A percentile compares a stretch with the other conserved stretches of the same genome.
phyloP scores from a whole-genome alignment of 2,113 vertebrate genomes.

The Crotophaga sulcirostris region DNA sequence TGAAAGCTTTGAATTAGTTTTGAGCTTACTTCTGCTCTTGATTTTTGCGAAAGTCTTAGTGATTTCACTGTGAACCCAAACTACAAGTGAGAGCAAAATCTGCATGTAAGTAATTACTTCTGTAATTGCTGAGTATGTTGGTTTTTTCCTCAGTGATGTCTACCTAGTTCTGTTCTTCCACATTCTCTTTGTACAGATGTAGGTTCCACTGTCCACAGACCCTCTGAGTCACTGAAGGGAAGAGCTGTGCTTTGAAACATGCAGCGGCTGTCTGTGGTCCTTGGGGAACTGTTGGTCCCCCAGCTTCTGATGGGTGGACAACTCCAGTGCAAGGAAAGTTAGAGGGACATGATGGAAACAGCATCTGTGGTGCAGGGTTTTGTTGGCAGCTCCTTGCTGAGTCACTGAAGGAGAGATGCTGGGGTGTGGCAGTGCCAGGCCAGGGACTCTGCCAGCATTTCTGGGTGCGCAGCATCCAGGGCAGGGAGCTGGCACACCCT shows the following conservation, averaged over 20 bases:
- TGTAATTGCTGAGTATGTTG: neutral
- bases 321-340: neutral
- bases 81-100: neutral
- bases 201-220: neutral
- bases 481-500: neutral
- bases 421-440: neutral
- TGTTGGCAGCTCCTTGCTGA: neutral
- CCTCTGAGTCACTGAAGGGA: neutral
- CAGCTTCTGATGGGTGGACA: neutral
- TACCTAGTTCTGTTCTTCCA: neutral
- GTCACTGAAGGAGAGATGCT: neutral
- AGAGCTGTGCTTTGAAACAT: neutral
- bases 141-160: neutral
- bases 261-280: neutral
- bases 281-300: neutral
- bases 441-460: neutral
- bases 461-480: fast-evolving
- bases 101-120: neutral
- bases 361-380: fast-evolving
- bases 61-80: neutral
- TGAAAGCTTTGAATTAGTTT: neutral
- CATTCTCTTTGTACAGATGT: neutral
- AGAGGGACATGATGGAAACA: neutral
- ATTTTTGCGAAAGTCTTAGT: neutral
- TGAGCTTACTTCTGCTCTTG: neutral